Evolutionary conservation across 2,888 invertebrate species (phyloP).

Genomic region (Xestia xanthographa): DNA sequence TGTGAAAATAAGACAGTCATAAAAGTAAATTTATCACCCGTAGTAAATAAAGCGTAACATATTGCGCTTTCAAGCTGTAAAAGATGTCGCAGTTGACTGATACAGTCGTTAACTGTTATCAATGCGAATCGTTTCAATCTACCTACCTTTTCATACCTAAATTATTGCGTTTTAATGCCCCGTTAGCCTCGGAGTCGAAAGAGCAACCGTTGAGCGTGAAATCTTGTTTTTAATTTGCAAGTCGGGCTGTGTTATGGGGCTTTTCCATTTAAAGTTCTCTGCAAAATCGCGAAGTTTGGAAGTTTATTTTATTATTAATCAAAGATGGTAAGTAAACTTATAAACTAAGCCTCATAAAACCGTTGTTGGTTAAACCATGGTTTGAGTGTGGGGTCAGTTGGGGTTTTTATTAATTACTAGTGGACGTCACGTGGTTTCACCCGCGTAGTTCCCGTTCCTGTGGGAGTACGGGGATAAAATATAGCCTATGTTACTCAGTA

Average conservation of each 20-base stretch:
- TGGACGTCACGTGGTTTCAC: too few relatives aligned
- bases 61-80: constrained; percentile 82
- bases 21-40: constrained; percentile 86
- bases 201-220: neutral
- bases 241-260: neutral
- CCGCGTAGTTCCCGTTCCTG: too few relatives aligned
- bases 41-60: constrained; percentile 87
- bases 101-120: constrained; percentile 76
- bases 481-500: too few relatives aligned
- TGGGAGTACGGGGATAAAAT: too few relatives aligned
- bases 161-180: neutral
- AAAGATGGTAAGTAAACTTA: too few relatives aligned
- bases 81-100: constrained; percentile 77
- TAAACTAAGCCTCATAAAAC: too few relatives aligned
- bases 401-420: too few relatives aligned
- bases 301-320: neutral
- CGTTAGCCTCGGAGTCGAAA: neutral
- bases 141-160: neutral
- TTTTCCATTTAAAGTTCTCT: neutral
- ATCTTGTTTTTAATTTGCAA: neutral
- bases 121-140: constrained; percentile 63
- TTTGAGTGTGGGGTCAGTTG: too few relatives aligned
- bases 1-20: constrained; percentile 87
- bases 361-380: too few relatives aligned
- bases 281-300: neutral